Base-by-base conservation (phyloP, 2,113 vertebrate species). In the Gymnarchus niloticus region DNA sequence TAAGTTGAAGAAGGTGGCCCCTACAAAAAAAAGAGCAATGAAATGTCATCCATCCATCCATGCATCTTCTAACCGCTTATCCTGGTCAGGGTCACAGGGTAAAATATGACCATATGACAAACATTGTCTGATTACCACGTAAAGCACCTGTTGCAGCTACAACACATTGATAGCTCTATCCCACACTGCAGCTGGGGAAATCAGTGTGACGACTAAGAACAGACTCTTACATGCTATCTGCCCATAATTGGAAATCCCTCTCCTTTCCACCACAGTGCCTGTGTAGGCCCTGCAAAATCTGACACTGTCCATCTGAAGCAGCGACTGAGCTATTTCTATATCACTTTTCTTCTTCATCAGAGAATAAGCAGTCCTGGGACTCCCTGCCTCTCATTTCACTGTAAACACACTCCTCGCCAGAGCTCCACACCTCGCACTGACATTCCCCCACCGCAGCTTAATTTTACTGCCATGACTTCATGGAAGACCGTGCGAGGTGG, bases 381-480 rank as follows among this genome's bases (percentile, higher is more conserved):
- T 82, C 69, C 83, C 41, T 73, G 33, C 65, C 84, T 85, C 69
- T 85, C 25, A 51, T 73, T 86, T 81, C 52, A 83, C 86, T 83
- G 61, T 83, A 83, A 86, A 76, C 59, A 86, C 59, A 46, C 28
- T 73, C 10, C 21, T 69, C 59, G 19, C 49, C 33, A 54, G 49
- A 28, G 46, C 28, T 28, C 59, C 19, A 76, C 49, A 69, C 61
- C 61, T 61, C 41, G 65, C 51, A 69, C 82, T 54, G 84, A 82
- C 54, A 82, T 54, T 56, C 80, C 9, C 76, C 76, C 17, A 19
- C 44, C 46, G 76, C 82, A 85, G 54, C 80, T 59, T 25, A 81
- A 14, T 86, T 84, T 86, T 37, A 61, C 85, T 86, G 77, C 77
- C 59, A 86, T 85, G 56, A 83, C 76, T 89, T 82, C 52, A 87